These are phyloP conservation scores for Pseudochirops cupreus DNA, from an alignment of 2,797 vertebrate genomes.

Conservation along the genomic window DNA sequence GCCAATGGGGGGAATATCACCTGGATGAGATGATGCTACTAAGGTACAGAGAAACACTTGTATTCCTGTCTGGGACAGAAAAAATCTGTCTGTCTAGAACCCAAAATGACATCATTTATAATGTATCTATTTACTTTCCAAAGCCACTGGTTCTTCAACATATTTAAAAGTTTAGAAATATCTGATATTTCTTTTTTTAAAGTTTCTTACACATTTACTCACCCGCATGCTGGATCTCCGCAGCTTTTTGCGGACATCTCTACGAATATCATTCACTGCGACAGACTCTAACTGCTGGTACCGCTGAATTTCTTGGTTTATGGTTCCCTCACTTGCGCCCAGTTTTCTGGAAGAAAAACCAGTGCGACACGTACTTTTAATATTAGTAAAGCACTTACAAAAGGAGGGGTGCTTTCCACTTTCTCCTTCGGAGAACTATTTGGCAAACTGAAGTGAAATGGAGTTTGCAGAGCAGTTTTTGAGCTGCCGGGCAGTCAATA, in stretches of 20 bases:
- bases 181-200: not conserved
- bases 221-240: constrained; percentile 99
- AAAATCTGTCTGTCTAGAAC: not conserved
- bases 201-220: constrained; percentile 64
- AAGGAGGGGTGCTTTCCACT: constrained; percentile 39
- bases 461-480: not conserved
- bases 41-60: not conserved
- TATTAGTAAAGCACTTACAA: constrained; percentile 18
- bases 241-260: constrained; percentile 98
- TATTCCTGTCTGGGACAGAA: not conserved
- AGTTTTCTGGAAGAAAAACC: constrained; percentile 90
- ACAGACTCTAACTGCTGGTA: constrained; percentile 99
- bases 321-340: constrained; percentile 98
- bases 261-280: constrained; percentile 97
- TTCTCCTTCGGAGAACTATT: constrained; percentile 8
- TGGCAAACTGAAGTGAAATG: not conserved
- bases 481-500: not conserved
- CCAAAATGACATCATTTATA: not conserved
- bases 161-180: not conserved
- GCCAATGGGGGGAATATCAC: not conserved
- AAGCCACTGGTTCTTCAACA: not conserved
- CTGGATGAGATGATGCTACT: not conserved
- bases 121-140: not conserved
- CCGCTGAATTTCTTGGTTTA: constrained; percentile 99
- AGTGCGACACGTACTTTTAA: constrained; percentile 27